phyloP scores from a whole-genome alignment of 2,797 vertebrate genomes.

The Galaxias olidus region DNA sequence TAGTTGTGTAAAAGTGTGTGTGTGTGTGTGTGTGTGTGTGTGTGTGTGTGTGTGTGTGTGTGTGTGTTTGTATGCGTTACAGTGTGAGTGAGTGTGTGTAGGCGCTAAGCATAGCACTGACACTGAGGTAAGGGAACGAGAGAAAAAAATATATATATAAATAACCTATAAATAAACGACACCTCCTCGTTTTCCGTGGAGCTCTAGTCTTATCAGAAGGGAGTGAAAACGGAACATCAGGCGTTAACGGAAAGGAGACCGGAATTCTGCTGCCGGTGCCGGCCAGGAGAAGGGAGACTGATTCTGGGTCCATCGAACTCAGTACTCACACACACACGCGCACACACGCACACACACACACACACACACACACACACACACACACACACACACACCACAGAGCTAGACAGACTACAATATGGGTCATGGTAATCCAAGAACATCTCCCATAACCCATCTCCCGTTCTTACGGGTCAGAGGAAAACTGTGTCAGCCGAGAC shows the following conservation, averaged over 20 bases:
- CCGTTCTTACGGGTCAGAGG: conserved; percentile 4
- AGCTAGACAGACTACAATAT: neutral
- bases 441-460: neutral
- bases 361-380: no score
- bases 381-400: no score
- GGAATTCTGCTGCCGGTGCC: no score
- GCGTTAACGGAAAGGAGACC: no score
- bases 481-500: conserved; percentile 32
- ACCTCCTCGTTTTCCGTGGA: conserved; percentile 23
- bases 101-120: no score
- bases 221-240: conserved; percentile 49
- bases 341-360: no score
- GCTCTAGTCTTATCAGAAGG: conserved; percentile 48
- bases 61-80: conserved; percentile 3
- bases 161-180: conserved; percentile 38
- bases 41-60: conserved; percentile 21
- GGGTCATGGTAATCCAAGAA: neutral
- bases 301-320: no score
- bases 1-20: neutral
- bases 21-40: conserved; percentile 26
- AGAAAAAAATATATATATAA: no score
- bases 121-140: no score
- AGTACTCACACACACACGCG: no score
- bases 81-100: conserved; percentile 4
- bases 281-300: no score